phyloP scores from a whole-genome alignment of 2,113 vertebrate species.

The Labeo rohita region DNA sequence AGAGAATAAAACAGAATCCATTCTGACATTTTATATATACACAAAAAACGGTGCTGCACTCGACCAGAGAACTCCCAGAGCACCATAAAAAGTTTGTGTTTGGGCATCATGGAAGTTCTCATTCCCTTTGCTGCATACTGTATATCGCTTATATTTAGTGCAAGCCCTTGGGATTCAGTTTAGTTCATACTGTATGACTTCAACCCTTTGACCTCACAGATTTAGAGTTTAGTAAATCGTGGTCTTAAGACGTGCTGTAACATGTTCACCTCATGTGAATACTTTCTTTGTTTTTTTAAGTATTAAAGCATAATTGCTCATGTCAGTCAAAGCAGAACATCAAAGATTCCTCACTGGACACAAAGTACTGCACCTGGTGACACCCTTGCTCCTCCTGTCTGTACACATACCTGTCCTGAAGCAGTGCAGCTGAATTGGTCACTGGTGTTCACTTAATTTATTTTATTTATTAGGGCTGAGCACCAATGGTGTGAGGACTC shows the following conservation, averaged over 20 bases:
- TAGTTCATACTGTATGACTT: neutral
- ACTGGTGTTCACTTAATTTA: neutral
- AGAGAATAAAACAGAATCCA: slow-evolving; percentile 33
- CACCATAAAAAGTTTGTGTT: slow-evolving; percentile 39
- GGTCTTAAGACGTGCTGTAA: neutral
- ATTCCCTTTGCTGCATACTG: slow-evolving; percentile 1
- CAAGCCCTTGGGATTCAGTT: neutral
- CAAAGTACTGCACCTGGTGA: neutral
- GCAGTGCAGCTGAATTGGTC: neutral
- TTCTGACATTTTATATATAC: slow-evolving; percentile 46
- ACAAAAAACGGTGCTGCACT: slow-evolving; percentile 7
- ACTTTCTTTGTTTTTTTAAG: neutral
- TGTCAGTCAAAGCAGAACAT: neutral
- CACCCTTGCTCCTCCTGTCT: neutral
- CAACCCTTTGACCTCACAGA: neutral
- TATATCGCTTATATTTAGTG: neutral
- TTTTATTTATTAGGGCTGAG: too few species aligned
- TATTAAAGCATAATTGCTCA: neutral
- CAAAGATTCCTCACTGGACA: neutral
- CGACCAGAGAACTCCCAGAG: slow-evolving; percentile 1
- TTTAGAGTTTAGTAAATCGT: neutral
- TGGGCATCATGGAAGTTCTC: neutral
- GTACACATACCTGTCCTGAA: neutral
- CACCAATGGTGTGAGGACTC: too few species aligned
- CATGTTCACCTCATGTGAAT: neutral